Base-by-base conservation (phyloP, 2,888 invertebrate species). In the Trissolcus japonicus region DNA sequence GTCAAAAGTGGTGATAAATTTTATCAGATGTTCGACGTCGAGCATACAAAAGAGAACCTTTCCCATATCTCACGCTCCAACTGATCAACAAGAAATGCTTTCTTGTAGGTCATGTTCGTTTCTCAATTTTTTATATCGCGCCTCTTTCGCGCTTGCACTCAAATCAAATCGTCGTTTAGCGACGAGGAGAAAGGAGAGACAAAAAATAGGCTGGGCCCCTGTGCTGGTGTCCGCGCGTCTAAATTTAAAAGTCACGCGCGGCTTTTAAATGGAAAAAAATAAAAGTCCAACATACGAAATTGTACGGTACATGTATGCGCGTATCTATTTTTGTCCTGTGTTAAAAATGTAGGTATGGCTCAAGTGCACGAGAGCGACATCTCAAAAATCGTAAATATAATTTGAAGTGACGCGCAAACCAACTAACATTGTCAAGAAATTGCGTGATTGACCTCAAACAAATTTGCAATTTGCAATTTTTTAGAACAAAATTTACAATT, bases 171-270 rank as follows among this genome's bases (percentile, higher is more conserved):
- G 9, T 41, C 7, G 6, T 25, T 43, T 17, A 13, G 11, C n/a
- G 16, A 35, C 40, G 43, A 21, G 11, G 17, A 53, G 48, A 40
- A 62, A 43, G 43, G 7, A 43, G 17, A 51, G 17, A 50, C 4
- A 17, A 19, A 17, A 9, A 16, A 16, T 46, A 46, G 11, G 14
- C 14, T 17, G 2, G 1, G 48, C 7, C 17, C 51, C 21, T 51
- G n/a, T n/a, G 55, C 21, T 2, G 19, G 19, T 19, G 11, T 41
- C n/a, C 51, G 53, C 41, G 17, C 13, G 46, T 56, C 66, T 66
- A 66, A 55, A 43, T 57, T 50, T 57, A 57, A 66, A 66, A 56
- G 56, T 65, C 65, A 65, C 65, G 56, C 65, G 65, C 56, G 25
- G 56, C 56, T 16, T 46, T 50, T 14, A 50, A 60, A 60, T 46